A percentile compares a stretch with the other conserved stretches of the same genome.
These are phyloP conservation scores for Magallana nippona DNA, from an alignment of 2,888 invertebrate genomes.

Conservation along the genomic window DNA sequence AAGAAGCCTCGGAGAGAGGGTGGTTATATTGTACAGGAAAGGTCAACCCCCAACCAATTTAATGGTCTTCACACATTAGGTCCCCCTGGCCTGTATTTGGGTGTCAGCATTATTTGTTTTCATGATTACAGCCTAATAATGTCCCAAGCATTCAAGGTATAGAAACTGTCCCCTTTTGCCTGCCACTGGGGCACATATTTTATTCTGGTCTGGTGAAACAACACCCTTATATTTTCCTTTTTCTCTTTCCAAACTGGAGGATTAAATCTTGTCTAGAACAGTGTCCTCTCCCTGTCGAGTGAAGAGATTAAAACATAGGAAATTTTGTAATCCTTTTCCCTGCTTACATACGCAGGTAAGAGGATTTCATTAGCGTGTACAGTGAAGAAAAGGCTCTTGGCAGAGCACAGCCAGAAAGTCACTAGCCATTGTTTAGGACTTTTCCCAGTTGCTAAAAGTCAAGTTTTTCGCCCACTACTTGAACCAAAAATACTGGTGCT, in stretches of 20 bases:
- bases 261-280: background rate
- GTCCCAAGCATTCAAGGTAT: background rate
- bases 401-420: constrained; percentile 19
- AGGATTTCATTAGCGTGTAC: background rate
- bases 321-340: constrained; percentile 20
- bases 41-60: constrained; percentile 14
- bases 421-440: constrained; percentile 8
- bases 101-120: constrained; percentile 32
- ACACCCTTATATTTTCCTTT: background rate
- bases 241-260: constrained; percentile 5
- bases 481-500: constrained; percentile 1
- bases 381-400: background rate
- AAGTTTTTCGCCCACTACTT: constrained; percentile 29
- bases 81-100: constrained; percentile 11
- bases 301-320: constrained; percentile 28
- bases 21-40: background rate
- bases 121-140: constrained; percentile 20
- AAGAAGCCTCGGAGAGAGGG: background rate
- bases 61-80: background rate
- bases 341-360: constrained; percentile 8
- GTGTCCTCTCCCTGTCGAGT: background rate
- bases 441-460: constrained; percentile 20
- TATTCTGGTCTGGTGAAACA: background rate
- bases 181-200: background rate
- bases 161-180: background rate